phyloP scores from a whole-genome alignment of 1,140 invertebrate genomes.

The Aricia agestis region DNA sequence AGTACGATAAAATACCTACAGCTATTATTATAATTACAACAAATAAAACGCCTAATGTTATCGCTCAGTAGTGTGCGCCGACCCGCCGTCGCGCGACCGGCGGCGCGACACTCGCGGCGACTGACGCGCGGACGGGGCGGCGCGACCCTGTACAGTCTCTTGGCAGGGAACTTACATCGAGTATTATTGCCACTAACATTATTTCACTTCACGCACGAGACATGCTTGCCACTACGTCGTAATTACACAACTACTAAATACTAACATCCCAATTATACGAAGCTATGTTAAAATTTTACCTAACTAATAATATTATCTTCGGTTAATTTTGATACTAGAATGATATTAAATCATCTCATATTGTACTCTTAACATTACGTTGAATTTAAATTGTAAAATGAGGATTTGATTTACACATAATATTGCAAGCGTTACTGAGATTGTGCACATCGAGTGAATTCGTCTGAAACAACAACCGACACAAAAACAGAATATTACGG shows the following conservation, averaged over 20 bases:
- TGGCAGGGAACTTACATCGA: constrained; percentile 67
- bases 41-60: constrained; percentile 73
- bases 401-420: constrained; percentile 69
- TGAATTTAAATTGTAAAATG: constrained; percentile 71
- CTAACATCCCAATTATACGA: constrained; percentile 76
- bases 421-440: constrained; percentile 77
- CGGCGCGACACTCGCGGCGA: background rate
- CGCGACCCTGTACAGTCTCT: constrained; percentile 51
- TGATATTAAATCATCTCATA: constrained; percentile 77
- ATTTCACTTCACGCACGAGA: constrained; percentile 64
- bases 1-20: constrained; percentile 77
- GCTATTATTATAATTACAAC: constrained; percentile 77
- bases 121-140: constrained; percentile 15
- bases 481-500: constrained; percentile 54
- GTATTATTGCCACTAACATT: constrained; percentile 74
- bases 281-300: constrained; percentile 77
- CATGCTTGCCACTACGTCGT: constrained; percentile 71
- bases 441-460: constrained; percentile 71
- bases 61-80: constrained; percentile 52
- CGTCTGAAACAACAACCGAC: constrained; percentile 45
- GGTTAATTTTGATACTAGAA: constrained; percentile 78
- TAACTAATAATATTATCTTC: constrained; percentile 77
- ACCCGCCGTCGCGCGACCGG: background rate
- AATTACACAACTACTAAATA: constrained; percentile 70
- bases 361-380: constrained; percentile 77